These are phyloP conservation scores for Athalia cordata DNA, from an alignment of 2,888 invertebrate species.

Conservation along the genomic window DNA sequence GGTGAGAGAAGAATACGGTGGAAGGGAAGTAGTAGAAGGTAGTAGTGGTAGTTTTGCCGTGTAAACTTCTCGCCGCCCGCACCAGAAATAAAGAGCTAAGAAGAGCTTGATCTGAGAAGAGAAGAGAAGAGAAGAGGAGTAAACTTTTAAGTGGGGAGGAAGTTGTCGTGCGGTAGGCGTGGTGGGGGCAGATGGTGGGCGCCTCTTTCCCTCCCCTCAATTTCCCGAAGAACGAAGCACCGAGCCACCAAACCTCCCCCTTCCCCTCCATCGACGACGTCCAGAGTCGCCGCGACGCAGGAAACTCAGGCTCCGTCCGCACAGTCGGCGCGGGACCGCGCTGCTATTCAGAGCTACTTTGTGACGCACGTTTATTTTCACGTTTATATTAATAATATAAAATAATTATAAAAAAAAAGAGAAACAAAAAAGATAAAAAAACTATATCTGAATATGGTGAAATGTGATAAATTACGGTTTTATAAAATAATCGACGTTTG, in stretches of 20 bases:
- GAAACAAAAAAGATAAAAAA: background rate
- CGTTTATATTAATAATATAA: slow-evolving; percentile 44
- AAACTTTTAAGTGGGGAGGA: background rate
- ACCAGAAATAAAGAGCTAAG: background rate
- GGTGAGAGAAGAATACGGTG: too few relatives aligned
- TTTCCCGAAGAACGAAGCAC: background rate
- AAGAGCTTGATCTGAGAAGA: slow-evolving; percentile 1
- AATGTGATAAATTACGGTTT: too few relatives aligned
- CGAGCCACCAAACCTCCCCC: background rate
- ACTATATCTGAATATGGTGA: too few relatives aligned
- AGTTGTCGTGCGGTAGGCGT: slow-evolving; percentile 7
- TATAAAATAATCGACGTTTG: too few relatives aligned
- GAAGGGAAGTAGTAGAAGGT: too few relatives aligned
- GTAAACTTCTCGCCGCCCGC: too few relatives aligned
- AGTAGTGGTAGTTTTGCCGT: too few relatives aligned
- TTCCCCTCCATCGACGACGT: background rate
- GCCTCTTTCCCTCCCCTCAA: slow-evolving; percentile 10
- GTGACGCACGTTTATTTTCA: slow-evolving; percentile 48
- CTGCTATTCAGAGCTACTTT: slow-evolving; percentile 65
- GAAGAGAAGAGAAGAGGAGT: slow-evolving; percentile 51
- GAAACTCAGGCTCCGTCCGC: slow-evolving; percentile 48
- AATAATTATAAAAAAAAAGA: background rate
- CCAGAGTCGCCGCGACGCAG: slow-evolving; percentile 14
- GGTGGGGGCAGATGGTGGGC: slow-evolving; percentile 28
- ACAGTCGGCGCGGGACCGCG: slow-evolving; percentile 73